Conservation (phyloP, 2,113 vertebrate species). For the Prolemur simus region DNA sequence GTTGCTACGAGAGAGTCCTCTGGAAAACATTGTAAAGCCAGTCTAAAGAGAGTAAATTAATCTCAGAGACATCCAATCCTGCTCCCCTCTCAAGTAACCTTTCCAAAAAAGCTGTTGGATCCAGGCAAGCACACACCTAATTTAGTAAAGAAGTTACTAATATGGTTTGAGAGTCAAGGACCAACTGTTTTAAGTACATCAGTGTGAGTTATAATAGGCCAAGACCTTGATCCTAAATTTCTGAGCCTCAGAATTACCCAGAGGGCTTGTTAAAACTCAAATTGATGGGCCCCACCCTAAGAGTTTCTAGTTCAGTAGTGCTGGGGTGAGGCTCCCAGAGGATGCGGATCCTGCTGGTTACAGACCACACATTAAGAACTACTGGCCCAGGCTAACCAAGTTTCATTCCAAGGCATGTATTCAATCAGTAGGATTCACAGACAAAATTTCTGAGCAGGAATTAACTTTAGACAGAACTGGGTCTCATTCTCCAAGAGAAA, state of each 20-base stretch:
- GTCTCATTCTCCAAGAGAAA: neutral
- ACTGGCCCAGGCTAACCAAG: neutral
- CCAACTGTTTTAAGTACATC: neutral
- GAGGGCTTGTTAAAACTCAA: neutral
- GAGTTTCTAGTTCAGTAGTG: neutral
- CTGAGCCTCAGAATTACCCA: neutral
- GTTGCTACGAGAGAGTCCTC: neutral
- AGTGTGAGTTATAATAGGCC: neutral
- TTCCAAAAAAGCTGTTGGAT: neutral
- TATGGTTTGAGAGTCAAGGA: neutral
- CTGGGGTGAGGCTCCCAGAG: neutral
- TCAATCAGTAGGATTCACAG: neutral
- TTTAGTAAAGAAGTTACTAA: neutral
- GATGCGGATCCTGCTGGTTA: neutral
- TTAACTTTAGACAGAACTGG: neutral
- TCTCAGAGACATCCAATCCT: neutral
- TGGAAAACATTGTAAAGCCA: neutral
- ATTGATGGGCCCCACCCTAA: fast-evolving
- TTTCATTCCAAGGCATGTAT: neutral
- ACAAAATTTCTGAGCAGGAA: neutral
- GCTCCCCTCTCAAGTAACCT: neutral
- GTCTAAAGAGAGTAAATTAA: neutral
- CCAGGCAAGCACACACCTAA: neutral
- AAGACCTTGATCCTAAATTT: neutral
- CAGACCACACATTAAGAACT: neutral